Conservation (phyloP, 2,888 invertebrate species). For the Anthoptus insignis region DNA sequence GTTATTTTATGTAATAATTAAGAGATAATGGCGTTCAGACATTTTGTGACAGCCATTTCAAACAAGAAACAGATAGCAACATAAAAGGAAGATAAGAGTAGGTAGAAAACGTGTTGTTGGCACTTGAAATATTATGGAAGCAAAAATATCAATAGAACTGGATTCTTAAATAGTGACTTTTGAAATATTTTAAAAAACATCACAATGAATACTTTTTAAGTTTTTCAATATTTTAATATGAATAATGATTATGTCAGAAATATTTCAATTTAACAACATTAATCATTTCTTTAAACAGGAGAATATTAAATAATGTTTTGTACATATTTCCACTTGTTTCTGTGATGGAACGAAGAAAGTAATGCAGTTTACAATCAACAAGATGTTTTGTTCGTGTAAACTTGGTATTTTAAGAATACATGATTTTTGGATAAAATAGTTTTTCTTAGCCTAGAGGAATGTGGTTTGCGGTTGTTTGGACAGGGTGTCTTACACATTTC, state of each 20-base stretch:
- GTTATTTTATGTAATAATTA: too few species aligned
- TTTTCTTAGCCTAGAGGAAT: constrained; percentile 80
- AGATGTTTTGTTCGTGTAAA: neutral
- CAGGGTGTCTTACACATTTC: constrained; percentile 50
- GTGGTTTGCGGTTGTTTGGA: constrained; percentile 68
- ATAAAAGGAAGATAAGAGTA: constrained; percentile 2
- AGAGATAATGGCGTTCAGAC: too few species aligned
- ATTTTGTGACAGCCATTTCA: constrained; percentile 49
- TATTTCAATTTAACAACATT: constrained; percentile 2
- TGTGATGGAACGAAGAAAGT: constrained; percentile 1
- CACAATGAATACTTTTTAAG: neutral
- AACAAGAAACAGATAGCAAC: constrained; percentile 43
- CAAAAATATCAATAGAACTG: constrained; percentile 1
- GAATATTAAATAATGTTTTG: neutral
- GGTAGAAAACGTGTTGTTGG: constrained; percentile 29
- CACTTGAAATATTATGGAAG: constrained; percentile 42
- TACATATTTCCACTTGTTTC: neutral
- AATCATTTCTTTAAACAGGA: neutral
- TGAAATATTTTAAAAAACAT: neutral
- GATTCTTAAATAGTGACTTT: constrained; percentile 5
- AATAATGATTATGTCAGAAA: constrained; percentile 20
- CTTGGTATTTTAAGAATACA: constrained; percentile 13
- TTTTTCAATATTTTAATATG: constrained; percentile 5
- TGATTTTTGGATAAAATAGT: constrained; percentile 14
- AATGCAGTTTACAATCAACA: neutral